Evolutionary conservation across 2,888 invertebrate species (phyloP).

Genomic region (Drosophila koepferae): DNA sequence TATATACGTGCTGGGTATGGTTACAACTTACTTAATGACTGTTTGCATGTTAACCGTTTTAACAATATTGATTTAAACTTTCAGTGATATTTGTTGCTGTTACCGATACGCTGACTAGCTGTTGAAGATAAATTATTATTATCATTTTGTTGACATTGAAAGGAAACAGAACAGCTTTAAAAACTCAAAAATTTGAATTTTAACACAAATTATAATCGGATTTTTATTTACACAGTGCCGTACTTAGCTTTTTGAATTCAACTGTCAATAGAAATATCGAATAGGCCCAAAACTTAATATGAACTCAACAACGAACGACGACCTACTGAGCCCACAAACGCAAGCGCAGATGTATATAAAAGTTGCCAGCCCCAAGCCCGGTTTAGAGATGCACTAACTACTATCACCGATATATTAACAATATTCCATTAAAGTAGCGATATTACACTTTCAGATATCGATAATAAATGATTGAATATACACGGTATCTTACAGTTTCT

Average conservation of each 20-base stretch:
- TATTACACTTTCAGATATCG: neutral
- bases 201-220: conserved; percentile 23
- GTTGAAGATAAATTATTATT: conserved; percentile 65
- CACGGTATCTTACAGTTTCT: neutral
- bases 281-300: conserved; percentile 20
- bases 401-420: conserved; percentile 3
- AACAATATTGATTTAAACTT: conserved; percentile 51
- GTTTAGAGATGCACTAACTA: conserved; percentile 26
- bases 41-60: conserved; percentile 82
- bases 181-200: conserved; percentile 25
- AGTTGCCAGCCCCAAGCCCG: conserved; percentile 32
- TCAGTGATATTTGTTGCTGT: conserved; percentile 26
- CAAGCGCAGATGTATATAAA: conserved; percentile 52
- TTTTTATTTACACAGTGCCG: conserved; percentile 49
- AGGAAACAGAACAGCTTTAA: conserved; percentile 17
- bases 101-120: conserved; percentile 55
- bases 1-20: conserved; percentile 3
- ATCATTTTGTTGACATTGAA: conserved; percentile 53
- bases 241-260: conserved; percentile 51
- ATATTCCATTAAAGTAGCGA: conserved; percentile 2
- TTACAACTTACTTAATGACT: conserved; percentile 83
- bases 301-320: conserved; percentile 54
- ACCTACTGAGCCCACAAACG: conserved; percentile 49
- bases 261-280: conserved; percentile 31
- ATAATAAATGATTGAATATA: neutral